Evolutionary conservation across 2,797 vertebrate genomes (phyloP), one percentile per base, ranked within the genome.

Genomic region (Discoglossus pictus): DNA sequence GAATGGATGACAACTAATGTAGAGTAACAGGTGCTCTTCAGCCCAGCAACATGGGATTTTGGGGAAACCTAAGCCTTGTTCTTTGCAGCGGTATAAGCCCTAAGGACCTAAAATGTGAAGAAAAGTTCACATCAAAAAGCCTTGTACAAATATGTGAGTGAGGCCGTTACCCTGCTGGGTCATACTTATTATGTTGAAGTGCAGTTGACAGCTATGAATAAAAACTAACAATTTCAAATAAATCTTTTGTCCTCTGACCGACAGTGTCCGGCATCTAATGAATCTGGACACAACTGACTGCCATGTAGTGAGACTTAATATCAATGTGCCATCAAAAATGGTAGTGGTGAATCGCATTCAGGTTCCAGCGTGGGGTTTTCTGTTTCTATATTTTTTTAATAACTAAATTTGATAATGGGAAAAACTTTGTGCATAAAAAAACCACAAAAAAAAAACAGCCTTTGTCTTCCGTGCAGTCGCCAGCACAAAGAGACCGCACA

Each of bases 101-200:
- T 39, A 51, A 63, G 50, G 66, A 47, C 40, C 20, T 68, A 21
- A 47, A 42, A 15, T 43, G 36, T 43, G 20, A 17, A 23, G 35
- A 36, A 27, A 62, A 62, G 36, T 54, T 42, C 44, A 39, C 68
- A 58, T 71, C 53, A 58, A 71, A 64, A 42, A 50, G 31, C 2
- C 25, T 53, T 43, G 50, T 53, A 36, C 16, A 31, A 31, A 31
- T 31, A 31, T 8, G 8, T 31, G 27, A 31, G 8, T 4, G 8
- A 8, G 27, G 27, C 27, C 27, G 8, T 31, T 31, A 31, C 27
- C n/a, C 7, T 24, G 44, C 40, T 52, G 25, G 42, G 15, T 68
- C 42, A 35, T 8, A 38, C 50, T 44, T 18, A 6, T 4, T 43
- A 17, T 34, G 13, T 9, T 16, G 46, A 43, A n/a, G 15, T 51